Conservation (phyloP, 2,888 invertebrate species). For the Temnothorax ravouxi region DNA sequence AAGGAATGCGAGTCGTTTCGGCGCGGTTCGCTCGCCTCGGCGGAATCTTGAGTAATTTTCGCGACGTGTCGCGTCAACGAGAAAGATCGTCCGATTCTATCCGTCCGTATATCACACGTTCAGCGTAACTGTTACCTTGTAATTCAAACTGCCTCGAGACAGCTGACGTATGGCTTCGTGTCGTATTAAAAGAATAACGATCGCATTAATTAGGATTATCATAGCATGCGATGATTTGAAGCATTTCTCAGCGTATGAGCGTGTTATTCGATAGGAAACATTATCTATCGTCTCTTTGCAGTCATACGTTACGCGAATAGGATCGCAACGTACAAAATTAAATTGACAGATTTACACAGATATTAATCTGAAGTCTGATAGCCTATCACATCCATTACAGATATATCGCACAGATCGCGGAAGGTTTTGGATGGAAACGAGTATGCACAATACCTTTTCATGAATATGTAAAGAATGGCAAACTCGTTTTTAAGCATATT, state of each 20-base stretch:
- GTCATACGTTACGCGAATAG: neutral
- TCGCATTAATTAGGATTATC: conserved; percentile 22
- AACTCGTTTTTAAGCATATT: conserved; percentile 76
- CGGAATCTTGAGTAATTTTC: conserved; percentile 35
- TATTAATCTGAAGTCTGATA: conserved; percentile 26
- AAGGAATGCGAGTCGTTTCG: conserved; percentile 51
- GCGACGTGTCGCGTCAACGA: conserved; percentile 15
- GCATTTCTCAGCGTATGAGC: conserved; percentile 1
- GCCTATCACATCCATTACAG: conserved; percentile 59
- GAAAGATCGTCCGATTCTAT: conserved; percentile 9
- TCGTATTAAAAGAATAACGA: conserved; percentile 49
- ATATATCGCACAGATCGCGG: conserved; percentile 74
- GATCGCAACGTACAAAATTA: neutral
- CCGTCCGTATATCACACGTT: neutral
- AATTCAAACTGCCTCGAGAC: conserved; percentile 7
- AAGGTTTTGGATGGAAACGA: conserved; percentile 76
- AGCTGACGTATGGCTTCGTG: conserved; percentile 19
- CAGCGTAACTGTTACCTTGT: conserved; percentile 32
- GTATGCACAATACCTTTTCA: conserved; percentile 75
- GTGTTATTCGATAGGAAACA: conserved; percentile 21
- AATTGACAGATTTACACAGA: conserved; percentile 7
- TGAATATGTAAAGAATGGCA: conserved; percentile 72
- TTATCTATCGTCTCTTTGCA: neutral
- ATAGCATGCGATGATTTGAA: conserved; percentile 16
- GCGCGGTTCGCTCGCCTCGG: neutral